Conservation (phyloP, 1,140 invertebrate genomes). For the Acyrthosiphon pisum region DNA sequence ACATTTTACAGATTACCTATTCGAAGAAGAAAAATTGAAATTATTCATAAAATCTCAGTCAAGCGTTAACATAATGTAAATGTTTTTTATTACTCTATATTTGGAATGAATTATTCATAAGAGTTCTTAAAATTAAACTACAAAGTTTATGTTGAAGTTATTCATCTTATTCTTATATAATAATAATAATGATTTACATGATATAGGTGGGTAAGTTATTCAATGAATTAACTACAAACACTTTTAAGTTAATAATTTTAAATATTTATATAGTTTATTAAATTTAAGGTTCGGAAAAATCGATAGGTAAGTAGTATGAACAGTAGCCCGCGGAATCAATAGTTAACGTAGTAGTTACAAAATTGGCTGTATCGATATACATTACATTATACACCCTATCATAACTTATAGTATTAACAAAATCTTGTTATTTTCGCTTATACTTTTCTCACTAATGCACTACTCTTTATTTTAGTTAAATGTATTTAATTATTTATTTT, state of each 20-base stretch:
- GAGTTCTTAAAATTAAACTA: background rate
- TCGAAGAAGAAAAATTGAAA: background rate
- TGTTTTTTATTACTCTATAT: constrained; percentile 6
- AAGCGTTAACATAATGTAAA: background rate
- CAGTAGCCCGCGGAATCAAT: background rate
- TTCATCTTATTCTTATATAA: background rate
- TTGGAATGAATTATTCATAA: background rate
- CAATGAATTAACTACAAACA: background rate
- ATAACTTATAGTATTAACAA: background rate
- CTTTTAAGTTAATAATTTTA: background rate
- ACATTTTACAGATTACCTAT: background rate
- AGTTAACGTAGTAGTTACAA: background rate
- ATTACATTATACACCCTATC: background rate
- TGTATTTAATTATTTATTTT: no score
- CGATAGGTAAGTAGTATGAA: background rate
- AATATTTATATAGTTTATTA: background rate
- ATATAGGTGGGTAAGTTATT: background rate
- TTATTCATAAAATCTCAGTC: background rate
- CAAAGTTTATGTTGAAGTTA: background rate
- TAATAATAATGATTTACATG: constrained; percentile 1
- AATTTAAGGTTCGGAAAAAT: background rate
- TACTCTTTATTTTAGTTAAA: background rate
- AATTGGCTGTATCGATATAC: background rate
- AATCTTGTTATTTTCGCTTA: background rate
- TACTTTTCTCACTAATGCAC: background rate